A percentile compares a stretch with the other conserved stretches of the same genome.
These are phyloP conservation scores for Pseudopleuronectes americanus DNA, from an alignment of 2,797 vertebrate genomes.

Conservation along the genomic window DNA sequence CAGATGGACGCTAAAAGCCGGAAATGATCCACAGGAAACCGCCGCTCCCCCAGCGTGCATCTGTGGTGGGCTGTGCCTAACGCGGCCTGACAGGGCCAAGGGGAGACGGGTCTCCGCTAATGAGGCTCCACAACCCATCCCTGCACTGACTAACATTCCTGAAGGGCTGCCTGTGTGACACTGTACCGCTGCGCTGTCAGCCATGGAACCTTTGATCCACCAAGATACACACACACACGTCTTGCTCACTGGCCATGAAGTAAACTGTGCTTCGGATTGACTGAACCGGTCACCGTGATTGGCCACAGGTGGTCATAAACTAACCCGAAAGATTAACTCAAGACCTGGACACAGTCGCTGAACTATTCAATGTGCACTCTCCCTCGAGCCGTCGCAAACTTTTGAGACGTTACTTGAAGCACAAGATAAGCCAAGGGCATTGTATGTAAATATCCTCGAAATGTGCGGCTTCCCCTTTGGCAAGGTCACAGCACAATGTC, in stretches of 20 bases:
- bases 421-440: slow-evolving; percentile 6
- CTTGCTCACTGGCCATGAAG: slow-evolving; percentile 67
- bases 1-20: slow-evolving; percentile 54
- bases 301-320: slow-evolving; percentile 62
- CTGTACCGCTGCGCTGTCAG: slow-evolving; percentile 76
- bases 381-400: neutral
- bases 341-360: slow-evolving; percentile 29
- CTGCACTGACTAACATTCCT: slow-evolving; percentile 87
- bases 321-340: slow-evolving; percentile 52
- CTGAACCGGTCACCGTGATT: slow-evolving; percentile 57
- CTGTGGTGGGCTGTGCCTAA: slow-evolving; percentile 86
- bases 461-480: slow-evolving; percentile 23
- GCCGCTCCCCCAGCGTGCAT: slow-evolving; percentile 76
- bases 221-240: slow-evolving; percentile 52
- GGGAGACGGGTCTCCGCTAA: slow-evolving; percentile 85
- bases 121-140: slow-evolving; percentile 86
- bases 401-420: neutral
- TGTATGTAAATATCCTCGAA: slow-evolving; percentile 10
- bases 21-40: slow-evolving; percentile 74
- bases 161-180: slow-evolving; percentile 81
- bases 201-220: slow-evolving; percentile 70
- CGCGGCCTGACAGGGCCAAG: slow-evolving; percentile 86
- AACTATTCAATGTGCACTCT: slow-evolving; percentile 14
- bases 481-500: slow-evolving; percentile 16
- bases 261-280: slow-evolving; percentile 65